These are phyloP conservation scores for Momotus momota DNA, from an alignment of 2,797 vertebrate genomes.

Conservation along the genomic window DNA sequence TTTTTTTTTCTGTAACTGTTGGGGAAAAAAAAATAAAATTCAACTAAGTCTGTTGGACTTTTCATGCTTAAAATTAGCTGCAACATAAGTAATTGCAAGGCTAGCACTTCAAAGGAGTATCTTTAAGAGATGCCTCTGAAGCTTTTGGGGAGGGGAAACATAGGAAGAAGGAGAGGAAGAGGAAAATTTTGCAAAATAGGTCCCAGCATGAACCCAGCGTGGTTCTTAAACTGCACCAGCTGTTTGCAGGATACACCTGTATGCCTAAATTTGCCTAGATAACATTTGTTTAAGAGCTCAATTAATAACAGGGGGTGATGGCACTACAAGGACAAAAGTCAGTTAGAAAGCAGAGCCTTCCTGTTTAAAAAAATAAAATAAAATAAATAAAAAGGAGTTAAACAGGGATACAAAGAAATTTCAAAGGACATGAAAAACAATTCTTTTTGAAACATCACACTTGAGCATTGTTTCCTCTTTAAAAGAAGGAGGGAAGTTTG, in stretches of 20 bases:
- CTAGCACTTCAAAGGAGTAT: neutral
- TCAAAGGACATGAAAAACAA: conserved; percentile 22
- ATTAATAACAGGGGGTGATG: neutral
- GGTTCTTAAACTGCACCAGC: conserved; percentile 21
- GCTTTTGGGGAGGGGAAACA: neutral
- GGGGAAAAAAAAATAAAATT: no score
- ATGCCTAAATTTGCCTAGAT: conserved; percentile 10
- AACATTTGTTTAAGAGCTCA: neutral
- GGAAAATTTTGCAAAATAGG: conserved; percentile 41
- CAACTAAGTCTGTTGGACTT: neutral
- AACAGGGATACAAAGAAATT: neutral
- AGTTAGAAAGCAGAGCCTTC: conserved; percentile 29
- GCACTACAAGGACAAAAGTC: neutral
- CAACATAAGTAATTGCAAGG: neutral
- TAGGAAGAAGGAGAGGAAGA: conserved; percentile 46
- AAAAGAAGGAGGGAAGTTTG: neutral
- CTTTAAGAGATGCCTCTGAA: neutral
- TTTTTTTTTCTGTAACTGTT: neutral
- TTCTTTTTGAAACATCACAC: neutral
- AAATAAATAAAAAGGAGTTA: conserved; percentile 2
- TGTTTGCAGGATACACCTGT: conserved; percentile 64
- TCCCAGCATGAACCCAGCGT: conserved; percentile 48
- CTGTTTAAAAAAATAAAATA: conserved; percentile 6
- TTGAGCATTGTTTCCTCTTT: neutral
- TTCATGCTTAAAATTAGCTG: conserved; percentile 27